A percentile compares a stretch with the other conserved stretches of the same genome.
Evolutionary conservation across 2,113 vertebrate species (phyloP).

Genomic region (Crocuta crocuta): DNA sequence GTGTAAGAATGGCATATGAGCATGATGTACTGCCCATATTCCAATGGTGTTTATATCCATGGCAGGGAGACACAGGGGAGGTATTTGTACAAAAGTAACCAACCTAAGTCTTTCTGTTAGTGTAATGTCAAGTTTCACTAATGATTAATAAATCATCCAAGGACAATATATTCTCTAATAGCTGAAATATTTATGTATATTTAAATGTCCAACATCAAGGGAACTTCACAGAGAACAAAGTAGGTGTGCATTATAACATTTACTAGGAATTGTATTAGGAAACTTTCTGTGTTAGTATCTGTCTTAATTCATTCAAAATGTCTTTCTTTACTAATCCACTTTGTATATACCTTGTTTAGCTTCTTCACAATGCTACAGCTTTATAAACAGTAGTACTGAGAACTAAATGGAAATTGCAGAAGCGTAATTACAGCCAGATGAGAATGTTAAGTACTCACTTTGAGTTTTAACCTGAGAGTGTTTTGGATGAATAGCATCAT

Average conservation of each 20-base stretch:
- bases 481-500: not conserved
- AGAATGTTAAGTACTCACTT: conserved; percentile 23
- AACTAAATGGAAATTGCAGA: conserved; percentile 45
- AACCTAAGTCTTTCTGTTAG: not conserved
- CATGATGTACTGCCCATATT: not conserved
- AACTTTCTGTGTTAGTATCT: conserved; percentile 25
- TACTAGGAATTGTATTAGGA: conserved; percentile 20
- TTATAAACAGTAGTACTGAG: conserved; percentile 8
- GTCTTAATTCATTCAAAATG: conserved; percentile 41
- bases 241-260: not conserved
- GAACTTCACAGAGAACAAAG: conserved; percentile 28
- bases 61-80: not conserved
- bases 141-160: conserved; percentile 30
- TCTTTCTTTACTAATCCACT: conserved; percentile 45
- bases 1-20: not conserved
- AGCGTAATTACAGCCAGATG: not conserved
- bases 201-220: not conserved
- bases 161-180: not conserved
- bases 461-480: conserved; percentile 43
- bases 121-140: not conserved
- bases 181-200: conserved; percentile 15
- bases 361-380: conserved; percentile 18
- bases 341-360: conserved; percentile 27
- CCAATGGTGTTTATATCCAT: not conserved
- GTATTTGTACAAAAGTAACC: not conserved